phyloP scores from a whole-genome alignment of 2,888 invertebrate species.

The Gastracanthus pulcherrimus region DNA sequence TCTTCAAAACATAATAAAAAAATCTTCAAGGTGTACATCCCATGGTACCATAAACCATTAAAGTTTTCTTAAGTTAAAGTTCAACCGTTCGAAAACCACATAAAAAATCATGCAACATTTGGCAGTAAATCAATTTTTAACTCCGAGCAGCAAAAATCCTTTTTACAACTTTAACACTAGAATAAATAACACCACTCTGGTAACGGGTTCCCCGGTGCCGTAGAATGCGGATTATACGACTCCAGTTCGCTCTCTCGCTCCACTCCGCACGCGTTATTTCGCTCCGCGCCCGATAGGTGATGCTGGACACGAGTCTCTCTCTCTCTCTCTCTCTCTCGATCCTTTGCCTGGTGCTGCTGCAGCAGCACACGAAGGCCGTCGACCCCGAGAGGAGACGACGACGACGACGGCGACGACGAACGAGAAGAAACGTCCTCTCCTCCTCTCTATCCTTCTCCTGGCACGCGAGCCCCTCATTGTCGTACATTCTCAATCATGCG shows the following conservation, averaged over 20 bases:
- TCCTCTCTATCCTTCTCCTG: slow-evolving; percentile 52
- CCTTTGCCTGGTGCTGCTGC: slow-evolving; percentile 58
- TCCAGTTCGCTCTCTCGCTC: slow-evolving; percentile 44
- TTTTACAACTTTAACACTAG: slow-evolving; percentile 25
- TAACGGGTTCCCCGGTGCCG: slow-evolving; percentile 68
- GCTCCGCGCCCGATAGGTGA: slow-evolving; percentile 73
- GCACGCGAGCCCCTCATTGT: slow-evolving; percentile 67
- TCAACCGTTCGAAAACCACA: neutral
- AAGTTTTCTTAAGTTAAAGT: neutral
- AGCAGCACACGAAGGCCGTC: slow-evolving; percentile 70
- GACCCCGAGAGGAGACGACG: slow-evolving; percentile 67
- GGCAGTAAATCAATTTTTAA: neutral
- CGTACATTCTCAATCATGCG: slow-evolving; percentile 62
- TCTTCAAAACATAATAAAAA: neutral
- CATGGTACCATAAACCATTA: no score
- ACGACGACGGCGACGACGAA: slow-evolving; percentile 7
- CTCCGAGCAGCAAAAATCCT: neutral
- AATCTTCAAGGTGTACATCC: neutral
- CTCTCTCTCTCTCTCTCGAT: slow-evolving; percentile 42
- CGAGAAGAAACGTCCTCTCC: neutral
- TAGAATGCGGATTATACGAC: slow-evolving; percentile 69
- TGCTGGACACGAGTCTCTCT: slow-evolving; percentile 69
- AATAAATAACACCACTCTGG: neutral
- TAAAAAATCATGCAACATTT: neutral
- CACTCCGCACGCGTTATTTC: slow-evolving; percentile 59